A percentile compares a stretch with the other conserved stretches of the same genome.
phyloP scores from a whole-genome alignment of 2,888 invertebrate genomes.

The Papilio protenor region DNA sequence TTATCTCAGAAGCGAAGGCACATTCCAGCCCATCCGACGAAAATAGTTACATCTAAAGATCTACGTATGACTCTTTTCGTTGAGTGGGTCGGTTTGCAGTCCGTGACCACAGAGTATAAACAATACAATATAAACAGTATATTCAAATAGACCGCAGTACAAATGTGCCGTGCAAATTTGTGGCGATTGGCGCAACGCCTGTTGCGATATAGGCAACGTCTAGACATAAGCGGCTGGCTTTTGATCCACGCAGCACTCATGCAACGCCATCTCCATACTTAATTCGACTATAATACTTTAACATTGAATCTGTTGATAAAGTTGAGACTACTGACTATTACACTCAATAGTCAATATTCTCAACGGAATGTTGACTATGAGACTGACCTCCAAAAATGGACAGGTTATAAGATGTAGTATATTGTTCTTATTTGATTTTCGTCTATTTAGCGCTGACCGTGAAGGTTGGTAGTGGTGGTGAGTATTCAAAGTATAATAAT shows the following conservation, averaged over 20 bases:
- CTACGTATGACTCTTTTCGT: neutral
- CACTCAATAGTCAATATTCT: no score
- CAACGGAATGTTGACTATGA: no score
- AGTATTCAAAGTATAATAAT: no score
- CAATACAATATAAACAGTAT: conserved; percentile 45
- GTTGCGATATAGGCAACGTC: conserved; percentile 44
- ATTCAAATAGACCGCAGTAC: conserved; percentile 41
- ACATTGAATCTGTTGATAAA: neutral
- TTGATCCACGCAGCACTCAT: conserved; percentile 33
- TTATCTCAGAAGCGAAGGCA: neutral
- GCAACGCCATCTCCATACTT: neutral
- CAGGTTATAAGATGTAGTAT: no score
- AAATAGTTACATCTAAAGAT: neutral
- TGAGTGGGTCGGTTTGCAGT: conserved; percentile 47
- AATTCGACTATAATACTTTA: conserved; percentile 11
- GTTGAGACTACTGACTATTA: neutral
- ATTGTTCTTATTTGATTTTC: no score
- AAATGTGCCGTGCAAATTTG: conserved; percentile 60
- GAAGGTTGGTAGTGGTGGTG: no score
- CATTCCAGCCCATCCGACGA: no score
- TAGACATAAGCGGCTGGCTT: conserved; percentile 38
- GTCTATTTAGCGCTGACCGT: no score
- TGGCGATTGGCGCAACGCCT: conserved; percentile 58
- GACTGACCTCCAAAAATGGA: no score
- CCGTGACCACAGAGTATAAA: conserved; percentile 54